These are phyloP conservation scores for Patella depressa DNA, from an alignment of 2,888 invertebrate genomes.

Conservation along the genomic window DNA sequence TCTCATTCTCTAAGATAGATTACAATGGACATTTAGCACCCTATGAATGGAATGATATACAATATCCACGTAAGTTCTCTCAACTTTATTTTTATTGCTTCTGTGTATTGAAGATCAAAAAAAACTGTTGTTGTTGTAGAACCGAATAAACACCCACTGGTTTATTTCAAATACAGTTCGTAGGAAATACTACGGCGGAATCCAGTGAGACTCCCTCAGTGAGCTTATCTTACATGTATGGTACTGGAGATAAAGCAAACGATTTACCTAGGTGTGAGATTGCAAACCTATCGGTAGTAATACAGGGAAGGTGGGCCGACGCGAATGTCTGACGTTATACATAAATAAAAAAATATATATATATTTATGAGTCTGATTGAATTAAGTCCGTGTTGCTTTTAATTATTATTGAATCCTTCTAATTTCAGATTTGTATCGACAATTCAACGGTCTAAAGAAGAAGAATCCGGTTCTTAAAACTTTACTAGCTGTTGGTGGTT, in stretches of 20 bases:
- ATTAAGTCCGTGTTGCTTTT: too few species aligned
- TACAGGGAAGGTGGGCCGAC: too few species aligned
- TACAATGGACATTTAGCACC: slow-evolving; percentile 79
- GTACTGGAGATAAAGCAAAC: too few species aligned
- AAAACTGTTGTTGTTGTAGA: neutral
- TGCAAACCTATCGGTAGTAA: too few species aligned
- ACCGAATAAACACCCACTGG: neutral
- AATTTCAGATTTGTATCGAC: slow-evolving; percentile 44
- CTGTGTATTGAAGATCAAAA: neutral
- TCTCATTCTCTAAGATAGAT: slow-evolving; percentile 47
- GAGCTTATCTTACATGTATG: too few species aligned
- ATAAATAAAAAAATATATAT: too few species aligned
- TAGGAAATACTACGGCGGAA: too few species aligned
- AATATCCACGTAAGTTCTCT: slow-evolving; percentile 44
- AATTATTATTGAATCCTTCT: too few species aligned
- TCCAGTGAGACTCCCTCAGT: too few species aligned
- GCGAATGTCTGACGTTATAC: too few species aligned
- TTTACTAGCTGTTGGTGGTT: slow-evolving; percentile 65
- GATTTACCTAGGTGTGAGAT: too few species aligned
- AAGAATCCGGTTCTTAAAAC: slow-evolving; percentile 55
- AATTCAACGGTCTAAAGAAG: slow-evolving; percentile 51
- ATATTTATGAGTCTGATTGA: too few species aligned
- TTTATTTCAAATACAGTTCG: neutral
- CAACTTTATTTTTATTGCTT: neutral
- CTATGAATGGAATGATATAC: slow-evolving; percentile 92